These are phyloP conservation scores for Synergus japonicus DNA, from an alignment of 2,888 invertebrate species.

Conservation along the genomic window DNA sequence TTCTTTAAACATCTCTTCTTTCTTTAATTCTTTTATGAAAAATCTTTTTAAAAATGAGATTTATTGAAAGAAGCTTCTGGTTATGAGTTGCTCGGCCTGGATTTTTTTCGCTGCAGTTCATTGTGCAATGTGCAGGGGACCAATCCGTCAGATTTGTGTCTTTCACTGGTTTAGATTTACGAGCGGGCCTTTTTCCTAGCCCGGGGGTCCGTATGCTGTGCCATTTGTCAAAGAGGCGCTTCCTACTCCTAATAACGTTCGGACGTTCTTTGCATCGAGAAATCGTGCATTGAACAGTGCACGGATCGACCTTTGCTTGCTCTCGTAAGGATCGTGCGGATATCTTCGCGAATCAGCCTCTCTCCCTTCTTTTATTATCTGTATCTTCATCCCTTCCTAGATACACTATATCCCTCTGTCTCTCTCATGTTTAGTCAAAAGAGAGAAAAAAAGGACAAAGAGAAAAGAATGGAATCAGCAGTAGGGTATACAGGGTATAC, in stretches of 20 bases:
- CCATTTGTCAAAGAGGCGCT: constrained; percentile 77
- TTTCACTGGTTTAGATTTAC: constrained; percentile 69
- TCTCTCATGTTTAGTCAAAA: constrained; percentile 7
- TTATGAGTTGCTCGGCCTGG: neutral
- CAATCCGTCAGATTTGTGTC: constrained; percentile 57
- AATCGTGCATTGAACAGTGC: constrained; percentile 64
- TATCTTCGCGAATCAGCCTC: constrained; percentile 42
- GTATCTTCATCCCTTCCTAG: constrained; percentile 18
- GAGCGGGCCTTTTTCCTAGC: constrained; percentile 63
- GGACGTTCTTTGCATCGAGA: constrained; percentile 47
- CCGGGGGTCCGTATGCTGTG: constrained; percentile 66
- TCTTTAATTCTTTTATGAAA: too few relatives aligned
- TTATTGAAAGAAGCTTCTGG: neutral
- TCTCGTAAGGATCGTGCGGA: constrained; percentile 64
- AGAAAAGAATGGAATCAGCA: constrained; percentile 55
- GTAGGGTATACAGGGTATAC: constrained; percentile 55
- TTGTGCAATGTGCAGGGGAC: constrained; percentile 20
- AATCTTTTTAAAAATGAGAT: neutral
- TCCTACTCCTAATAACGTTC: constrained; percentile 73
- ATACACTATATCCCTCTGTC: constrained; percentile 42
- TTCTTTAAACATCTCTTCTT: too few relatives aligned
- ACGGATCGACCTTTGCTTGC: constrained; percentile 70
- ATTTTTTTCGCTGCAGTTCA: constrained; percentile 2
- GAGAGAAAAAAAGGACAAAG: constrained; percentile 35
- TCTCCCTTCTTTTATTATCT: constrained; percentile 47